These are phyloP conservation scores for Myotis pilosus DNA, from an alignment of 2,797 vertebrate genomes.

Conservation along the genomic window DNA sequence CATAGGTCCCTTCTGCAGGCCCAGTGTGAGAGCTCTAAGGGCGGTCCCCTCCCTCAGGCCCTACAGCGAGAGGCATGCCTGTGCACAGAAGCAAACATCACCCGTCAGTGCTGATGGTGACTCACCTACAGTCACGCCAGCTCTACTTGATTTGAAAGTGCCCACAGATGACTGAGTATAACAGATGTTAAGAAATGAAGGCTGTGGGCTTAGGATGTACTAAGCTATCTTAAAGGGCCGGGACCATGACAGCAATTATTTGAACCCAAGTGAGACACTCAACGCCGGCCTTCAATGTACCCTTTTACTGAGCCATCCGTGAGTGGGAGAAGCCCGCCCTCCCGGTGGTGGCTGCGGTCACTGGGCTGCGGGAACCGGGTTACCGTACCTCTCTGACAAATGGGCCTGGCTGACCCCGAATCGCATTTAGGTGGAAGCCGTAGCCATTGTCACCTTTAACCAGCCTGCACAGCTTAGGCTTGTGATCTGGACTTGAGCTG, in stretches of 20 bases:
- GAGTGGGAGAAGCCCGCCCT: not conserved
- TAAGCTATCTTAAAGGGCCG: not conserved
- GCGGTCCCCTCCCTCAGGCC: not conserved
- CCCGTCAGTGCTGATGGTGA: not conserved
- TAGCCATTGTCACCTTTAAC: slow-evolving; percentile 87
- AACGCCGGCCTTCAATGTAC: not conserved
- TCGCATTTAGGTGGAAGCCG: slow-evolving; percentile 93
- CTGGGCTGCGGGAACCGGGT: not conserved
- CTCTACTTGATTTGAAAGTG: not conserved
- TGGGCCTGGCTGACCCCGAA: slow-evolving; percentile 87
- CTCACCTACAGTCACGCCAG: not conserved
- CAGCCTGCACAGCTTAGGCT: slow-evolving; percentile 91
- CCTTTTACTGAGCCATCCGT: not conserved
- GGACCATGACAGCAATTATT: not conserved
- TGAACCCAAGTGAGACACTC: not conserved
- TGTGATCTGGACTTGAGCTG: slow-evolving; percentile 66
- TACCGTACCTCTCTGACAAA: slow-evolving; percentile 89
- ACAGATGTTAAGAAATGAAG: not conserved
- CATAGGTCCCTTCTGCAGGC: not conserved
- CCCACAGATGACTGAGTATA: not conserved
- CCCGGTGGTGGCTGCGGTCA: not conserved
- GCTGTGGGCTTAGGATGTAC: not conserved
- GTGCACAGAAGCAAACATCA: not conserved
- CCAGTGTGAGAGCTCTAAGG: not conserved
- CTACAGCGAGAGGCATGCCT: not conserved